phyloP scores from a whole-genome alignment of 2,888 invertebrate species.

The Drosophila kuntzei region DNA sequence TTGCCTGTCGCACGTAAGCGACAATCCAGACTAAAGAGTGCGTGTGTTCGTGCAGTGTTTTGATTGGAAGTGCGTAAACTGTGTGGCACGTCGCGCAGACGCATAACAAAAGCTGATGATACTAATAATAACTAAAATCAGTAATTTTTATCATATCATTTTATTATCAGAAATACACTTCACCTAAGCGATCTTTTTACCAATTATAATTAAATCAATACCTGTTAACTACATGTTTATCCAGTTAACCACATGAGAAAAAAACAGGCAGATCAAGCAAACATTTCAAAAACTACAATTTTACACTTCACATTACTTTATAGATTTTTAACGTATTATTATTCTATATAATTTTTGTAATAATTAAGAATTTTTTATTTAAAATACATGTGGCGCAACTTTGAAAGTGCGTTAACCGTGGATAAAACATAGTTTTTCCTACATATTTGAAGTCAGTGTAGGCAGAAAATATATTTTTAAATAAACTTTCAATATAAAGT shows the following conservation, averaged over 20 bases:
- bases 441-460: constrained; percentile 30
- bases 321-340: not conserved
- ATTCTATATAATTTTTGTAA: not conserved
- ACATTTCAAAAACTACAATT: too few species aligned
- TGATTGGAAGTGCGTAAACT: constrained; percentile 60
- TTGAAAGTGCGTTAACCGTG: constrained; percentile 50
- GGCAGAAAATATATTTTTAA: constrained; percentile 10
- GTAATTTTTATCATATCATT: not conserved
- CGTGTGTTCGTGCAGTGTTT: constrained; percentile 39
- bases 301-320: not conserved
- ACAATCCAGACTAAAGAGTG: constrained; percentile 29
- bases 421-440: constrained; percentile 13
- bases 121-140: not conserved
- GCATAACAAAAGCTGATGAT: constrained; percentile 14
- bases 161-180: constrained; percentile 8
- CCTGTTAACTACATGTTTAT: constrained; percentile 1
- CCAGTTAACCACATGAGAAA: not conserved
- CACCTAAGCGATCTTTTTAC: not conserved
- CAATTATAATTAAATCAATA: constrained; percentile 1
- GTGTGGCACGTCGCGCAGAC: constrained; percentile 53
- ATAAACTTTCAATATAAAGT: constrained; percentile 13
- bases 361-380: constrained; percentile 42
- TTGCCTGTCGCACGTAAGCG: constrained; percentile 63
- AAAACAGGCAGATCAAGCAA: too few species aligned
- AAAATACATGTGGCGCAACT: constrained; percentile 48